Base-by-base conservation (phyloP, 2,113 vertebrate genomes). In the Eira barbara region DNA sequence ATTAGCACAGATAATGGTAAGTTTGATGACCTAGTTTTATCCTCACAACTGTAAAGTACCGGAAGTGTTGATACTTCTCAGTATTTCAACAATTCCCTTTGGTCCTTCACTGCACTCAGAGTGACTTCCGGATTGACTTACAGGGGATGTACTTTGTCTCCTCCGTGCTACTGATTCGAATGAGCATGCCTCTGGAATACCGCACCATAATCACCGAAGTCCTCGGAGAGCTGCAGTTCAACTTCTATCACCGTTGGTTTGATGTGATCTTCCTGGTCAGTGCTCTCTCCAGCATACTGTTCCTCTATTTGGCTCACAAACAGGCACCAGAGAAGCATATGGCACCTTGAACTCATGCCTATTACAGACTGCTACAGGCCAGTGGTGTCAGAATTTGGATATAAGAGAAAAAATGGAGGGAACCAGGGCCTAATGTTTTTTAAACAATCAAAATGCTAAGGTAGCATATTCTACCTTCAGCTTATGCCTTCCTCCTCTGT, bases 71-170 rank as follows among this genome's bases (percentile, higher is more conserved):
- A 55, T 57, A 29, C 79, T 49, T 80, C 36, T 55, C 31, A 84
- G 29, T 57, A 88, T 39, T 67, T 23, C 52, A 80, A 39, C 6
- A 25, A 0, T 36, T 85, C 52, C 52, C 57, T 73, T 63, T 25
- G 63, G n/a, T 3, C 36, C 63, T 52, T 71, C 10, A 57, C 47
- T 55, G 15, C 78, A 39, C 31, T 76, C 45, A 23, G 4, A 76
- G 63, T 81, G 39, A 88, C 78, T 47, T 65, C 49, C 47, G 27
- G 61, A 34, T 52, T 89, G 73, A 42, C 86, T 92, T 69, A 1
- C 94, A 99, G 99, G 99, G 99, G 4, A 99, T 99, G 99, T 99
- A 99, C 98, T 99, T 99, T 65, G 99, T 99, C 23, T 99, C 99
- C 0, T 99, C 99, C 0, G 99, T 99, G 55, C 99, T 99, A 71